Evolutionary conservation across 2,888 invertebrate genomes (phyloP), one percentile per base, ranked within the genome.

Genomic region (Helobdella robusta): DNA sequence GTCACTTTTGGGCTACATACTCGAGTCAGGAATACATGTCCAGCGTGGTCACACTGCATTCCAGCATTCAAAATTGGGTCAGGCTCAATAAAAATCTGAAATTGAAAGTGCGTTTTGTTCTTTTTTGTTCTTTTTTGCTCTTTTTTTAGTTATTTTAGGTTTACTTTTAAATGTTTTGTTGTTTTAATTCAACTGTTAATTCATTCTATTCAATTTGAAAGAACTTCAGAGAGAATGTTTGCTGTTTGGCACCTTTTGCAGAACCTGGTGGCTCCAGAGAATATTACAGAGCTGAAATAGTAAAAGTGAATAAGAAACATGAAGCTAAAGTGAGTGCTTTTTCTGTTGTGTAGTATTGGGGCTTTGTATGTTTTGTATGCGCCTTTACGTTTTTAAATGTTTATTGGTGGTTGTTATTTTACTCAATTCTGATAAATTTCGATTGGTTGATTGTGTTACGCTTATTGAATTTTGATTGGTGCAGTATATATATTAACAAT

Each of bases 1-100:
- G 84, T 65, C 84, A 85, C 73, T 88, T 89, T 78, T 89, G 85
- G 85, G 85, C 83, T 11, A 85, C 84, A 66, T 81, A 46, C 30
- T 56, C 11, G 8, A 32, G 32, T 32, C 20, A 25, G 28, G 28
- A 30, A 6, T 30, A 30, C 30, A 32, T 30, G 28, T 25, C 1
- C 11, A 56, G 32, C 30, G 32, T n/a, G 2, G 25, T n/a, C 11
- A n/a, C 20, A n/a, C 68, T 40, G 20, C 15, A 20, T 25, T 30
- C 5, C 65, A 67, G 18, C 68, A 70, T 56, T 6, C 56, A 56
- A 30, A n/a, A 30, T 8, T 56, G 56, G 56, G 3, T 56, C 25
- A 56, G 28, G 8, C 28, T n/a, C 25, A 56, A 56, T n/a, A 25
- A 46, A 18, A 48, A 8, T 48, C 25, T 20, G 20, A 32, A n/a